Conservation (phyloP, 1,140 invertebrate genomes). For the Branchinecta lynchi region DNA sequence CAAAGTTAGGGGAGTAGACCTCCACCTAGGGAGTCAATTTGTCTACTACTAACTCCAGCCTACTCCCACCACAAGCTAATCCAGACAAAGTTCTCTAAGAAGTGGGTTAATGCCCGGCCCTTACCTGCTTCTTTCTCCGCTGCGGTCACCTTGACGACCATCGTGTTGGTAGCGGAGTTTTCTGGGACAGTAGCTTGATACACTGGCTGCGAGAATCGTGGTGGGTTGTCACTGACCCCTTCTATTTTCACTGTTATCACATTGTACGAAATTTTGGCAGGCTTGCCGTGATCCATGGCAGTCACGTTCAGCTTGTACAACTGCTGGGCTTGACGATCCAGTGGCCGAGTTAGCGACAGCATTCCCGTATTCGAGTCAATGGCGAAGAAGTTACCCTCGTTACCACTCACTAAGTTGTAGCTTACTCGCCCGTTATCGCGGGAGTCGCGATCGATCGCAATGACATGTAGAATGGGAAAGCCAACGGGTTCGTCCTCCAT, state of each 20-base stretch:
- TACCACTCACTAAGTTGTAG: slow-evolving; percentile 64
- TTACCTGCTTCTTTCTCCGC: slow-evolving; percentile 46
- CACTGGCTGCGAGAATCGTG: slow-evolving; percentile 53
- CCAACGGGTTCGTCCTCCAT: slow-evolving; percentile 41
- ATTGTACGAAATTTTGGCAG: slow-evolving; percentile 44
- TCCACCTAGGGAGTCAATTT: too few species aligned
- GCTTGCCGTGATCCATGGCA: slow-evolving; percentile 63
- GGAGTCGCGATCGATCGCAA: slow-evolving; percentile 69
- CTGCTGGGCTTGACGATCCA: slow-evolving; percentile 36
- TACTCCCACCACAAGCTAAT: too few species aligned
- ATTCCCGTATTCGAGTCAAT: slow-evolving; percentile 59
- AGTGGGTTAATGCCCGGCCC: too few species aligned
- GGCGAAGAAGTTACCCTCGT: slow-evolving; percentile 59
- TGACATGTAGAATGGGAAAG: slow-evolving; percentile 49
- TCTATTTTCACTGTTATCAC: slow-evolving; percentile 46
- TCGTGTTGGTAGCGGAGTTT: slow-evolving; percentile 52
- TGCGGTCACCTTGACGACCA: slow-evolving; percentile 57
- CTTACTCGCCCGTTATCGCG: slow-evolving; percentile 70
- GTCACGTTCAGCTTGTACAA: slow-evolving; percentile 53
- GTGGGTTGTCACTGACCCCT: slow-evolving; percentile 57
- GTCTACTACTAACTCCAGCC: too few species aligned
- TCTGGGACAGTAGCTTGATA: slow-evolving; percentile 67
- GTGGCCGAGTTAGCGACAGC: slow-evolving; percentile 51
- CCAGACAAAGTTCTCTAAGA: too few species aligned
- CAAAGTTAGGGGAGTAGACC: too few species aligned